Evolutionary conservation across 2,113 vertebrate species (phyloP).

Genomic region (Polypterus senegalus): DNA sequence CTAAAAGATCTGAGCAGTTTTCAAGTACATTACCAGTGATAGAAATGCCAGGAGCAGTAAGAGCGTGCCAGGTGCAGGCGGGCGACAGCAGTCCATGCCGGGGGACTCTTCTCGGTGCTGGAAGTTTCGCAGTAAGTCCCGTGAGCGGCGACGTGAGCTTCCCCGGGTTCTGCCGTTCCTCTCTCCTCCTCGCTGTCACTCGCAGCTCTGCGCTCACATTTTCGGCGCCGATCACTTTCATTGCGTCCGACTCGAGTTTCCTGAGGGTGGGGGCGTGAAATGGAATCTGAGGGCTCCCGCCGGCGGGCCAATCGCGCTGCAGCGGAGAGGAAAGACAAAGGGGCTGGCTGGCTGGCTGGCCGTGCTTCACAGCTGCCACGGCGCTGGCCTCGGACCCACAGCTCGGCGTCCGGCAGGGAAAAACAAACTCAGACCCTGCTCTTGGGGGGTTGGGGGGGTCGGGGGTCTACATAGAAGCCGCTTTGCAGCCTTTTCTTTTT

Average conservation of each 20-base stretch:
- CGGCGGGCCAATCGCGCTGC: slow-evolving; percentile 62
- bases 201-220: slow-evolving; percentile 36
- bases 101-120: not conserved
- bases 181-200: slow-evolving; percentile 48
- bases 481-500: too few species aligned
- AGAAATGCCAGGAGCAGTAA: slow-evolving; percentile 41
- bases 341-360: slow-evolving; percentile 23
- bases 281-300: slow-evolving; percentile 47
- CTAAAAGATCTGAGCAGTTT: not conserved
- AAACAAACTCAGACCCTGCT: too few species aligned
- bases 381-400: not conserved
- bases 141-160: slow-evolving; percentile 33
- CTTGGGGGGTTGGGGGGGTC: too few species aligned
- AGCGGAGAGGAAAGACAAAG: slow-evolving; percentile 40
- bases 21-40: slow-evolving; percentile 45
- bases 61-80: slow-evolving; percentile 39
- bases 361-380: slow-evolving; percentile 13
- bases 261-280: slow-evolving; percentile 36
- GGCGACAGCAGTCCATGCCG: slow-evolving; percentile 45
- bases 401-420: too few species aligned
- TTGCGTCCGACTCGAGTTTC: slow-evolving; percentile 46
- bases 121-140: not conserved
- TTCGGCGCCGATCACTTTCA: slow-evolving; percentile 52
- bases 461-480: too few species aligned
- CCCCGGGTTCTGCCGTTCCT: slow-evolving; percentile 3